Conservation (phyloP, 2,113 vertebrate species). For the Felis chaus region DNA sequence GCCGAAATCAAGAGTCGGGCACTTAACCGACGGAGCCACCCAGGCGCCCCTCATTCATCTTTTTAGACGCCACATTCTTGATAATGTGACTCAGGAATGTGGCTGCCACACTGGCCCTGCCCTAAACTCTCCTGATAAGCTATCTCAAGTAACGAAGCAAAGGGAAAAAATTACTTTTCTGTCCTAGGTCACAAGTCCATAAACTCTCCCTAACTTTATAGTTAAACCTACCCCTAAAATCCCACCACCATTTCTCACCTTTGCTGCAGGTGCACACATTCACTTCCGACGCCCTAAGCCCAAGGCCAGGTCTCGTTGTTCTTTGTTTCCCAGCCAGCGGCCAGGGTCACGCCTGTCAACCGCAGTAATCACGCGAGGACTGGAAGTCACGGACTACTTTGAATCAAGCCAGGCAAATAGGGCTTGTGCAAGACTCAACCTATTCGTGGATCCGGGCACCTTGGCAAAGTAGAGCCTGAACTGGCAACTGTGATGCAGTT, state of each 20-base stretch:
- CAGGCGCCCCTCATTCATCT: background rate
- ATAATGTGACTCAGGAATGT: background rate
- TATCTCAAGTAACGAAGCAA: background rate
- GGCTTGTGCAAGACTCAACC: background rate
- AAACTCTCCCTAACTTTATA: background rate
- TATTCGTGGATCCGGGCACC: background rate
- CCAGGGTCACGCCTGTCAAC: background rate
- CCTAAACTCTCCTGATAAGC: background rate
- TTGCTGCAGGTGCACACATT: background rate
- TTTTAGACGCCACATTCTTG: background rate
- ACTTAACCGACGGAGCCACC: too few relatives aligned
- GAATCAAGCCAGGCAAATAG: background rate
- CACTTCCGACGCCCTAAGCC: background rate
- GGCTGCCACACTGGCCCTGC: rapidly evolving
- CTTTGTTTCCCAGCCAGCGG: background rate
- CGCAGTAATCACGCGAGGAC: background rate
- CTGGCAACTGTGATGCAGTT: background rate
- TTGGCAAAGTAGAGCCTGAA: background rate
- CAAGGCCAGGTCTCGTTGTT: background rate
- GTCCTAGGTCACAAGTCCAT: background rate
- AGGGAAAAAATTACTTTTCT: background rate
- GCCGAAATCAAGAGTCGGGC: rapidly evolving
- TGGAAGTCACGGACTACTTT: background rate
- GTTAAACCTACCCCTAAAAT: background rate
- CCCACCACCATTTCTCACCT: rapidly evolving